Evolutionary conservation across 2,113 vertebrate species (phyloP).

Genomic region (Casuarius casuarius): DNA sequence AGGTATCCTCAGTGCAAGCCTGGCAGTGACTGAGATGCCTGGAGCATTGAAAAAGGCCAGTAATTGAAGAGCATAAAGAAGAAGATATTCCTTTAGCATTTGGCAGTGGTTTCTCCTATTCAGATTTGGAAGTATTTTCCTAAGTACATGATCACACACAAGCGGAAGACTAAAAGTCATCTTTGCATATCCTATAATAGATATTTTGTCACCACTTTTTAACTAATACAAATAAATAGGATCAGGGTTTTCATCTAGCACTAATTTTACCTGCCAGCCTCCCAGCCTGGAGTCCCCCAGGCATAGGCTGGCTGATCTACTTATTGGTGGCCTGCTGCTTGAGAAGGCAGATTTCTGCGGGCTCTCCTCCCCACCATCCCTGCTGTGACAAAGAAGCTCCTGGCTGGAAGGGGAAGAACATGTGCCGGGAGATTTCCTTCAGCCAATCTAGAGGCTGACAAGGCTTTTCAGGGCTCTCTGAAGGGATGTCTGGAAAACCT

Average conservation of each 20-base stretch:
- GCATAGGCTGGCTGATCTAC: background rate
- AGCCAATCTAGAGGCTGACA: background rate
- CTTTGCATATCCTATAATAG: background rate
- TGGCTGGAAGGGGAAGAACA: background rate
- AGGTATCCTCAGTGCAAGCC: background rate
- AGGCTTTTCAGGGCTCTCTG: background rate
- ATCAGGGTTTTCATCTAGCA: background rate
- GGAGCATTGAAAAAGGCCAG: background rate
- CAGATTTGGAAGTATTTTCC: background rate
- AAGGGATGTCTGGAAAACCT: background rate
- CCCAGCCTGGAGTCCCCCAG: background rate
- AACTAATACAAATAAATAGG: background rate
- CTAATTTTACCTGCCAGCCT: background rate
- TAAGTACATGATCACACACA: background rate
- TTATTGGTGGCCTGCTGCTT: background rate
- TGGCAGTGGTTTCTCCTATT: background rate
- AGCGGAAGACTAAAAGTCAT: background rate
- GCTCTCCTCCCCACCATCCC: background rate
- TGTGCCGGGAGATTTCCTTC: background rate
- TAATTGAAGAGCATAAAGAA: background rate
- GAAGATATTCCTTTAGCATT: accelerated
- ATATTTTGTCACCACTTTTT: background rate
- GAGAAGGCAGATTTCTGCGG: background rate
- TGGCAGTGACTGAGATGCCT: background rate
- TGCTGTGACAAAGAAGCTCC: background rate